Evolutionary conservation across 2,888 invertebrate genomes (phyloP), one percentile per base, ranked within the genome.

Genomic region (Listrodromus nycthemerus): DNA sequence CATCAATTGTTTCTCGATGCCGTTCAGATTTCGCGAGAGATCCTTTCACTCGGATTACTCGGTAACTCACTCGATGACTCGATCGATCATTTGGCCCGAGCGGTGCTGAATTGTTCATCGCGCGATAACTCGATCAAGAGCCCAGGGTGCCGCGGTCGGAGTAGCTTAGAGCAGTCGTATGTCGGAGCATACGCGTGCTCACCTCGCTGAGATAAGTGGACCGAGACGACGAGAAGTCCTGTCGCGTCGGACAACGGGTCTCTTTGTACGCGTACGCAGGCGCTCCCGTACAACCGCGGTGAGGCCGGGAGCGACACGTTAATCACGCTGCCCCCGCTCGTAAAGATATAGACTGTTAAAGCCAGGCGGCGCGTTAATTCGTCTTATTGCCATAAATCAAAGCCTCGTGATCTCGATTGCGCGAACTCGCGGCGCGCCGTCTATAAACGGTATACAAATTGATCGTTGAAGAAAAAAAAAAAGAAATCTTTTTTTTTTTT

Each of bases 171-270:
- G 21, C 55, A 41, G 55, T 74, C 19, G 74, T 63, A 41, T 66
- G 61, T 61, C 75, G 75, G 58, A 61, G 48, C 70, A 45, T 70
- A 70, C 80, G 79, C 79, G 84, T 87, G 82, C 81, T 86, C 84
- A 80, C 83, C 86, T 84, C 79, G 76, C 70, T 67, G 87, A 67
- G 88, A 87, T 89, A 91, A 91, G 90, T 91, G 91, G 91, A 91
- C 91, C 90, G 91, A 88, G 89, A 91, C 91, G 76, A 79, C 78
- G 76, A 74, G 21, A 48, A 81, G 63, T 76, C 66, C 52, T 75
- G 21, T 21, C 69, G 63, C 21, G 30, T 50, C 55, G 70, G 33
- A 81, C 75, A 81, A 81, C 69, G 70, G 75, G 45, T 70, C 65
- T 41, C 63, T 76, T 70, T 70, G 63, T 81, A 19, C 21, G 75